Conservation (phyloP, 2,113 vertebrate species). For the Podarcis muralis region DNA sequence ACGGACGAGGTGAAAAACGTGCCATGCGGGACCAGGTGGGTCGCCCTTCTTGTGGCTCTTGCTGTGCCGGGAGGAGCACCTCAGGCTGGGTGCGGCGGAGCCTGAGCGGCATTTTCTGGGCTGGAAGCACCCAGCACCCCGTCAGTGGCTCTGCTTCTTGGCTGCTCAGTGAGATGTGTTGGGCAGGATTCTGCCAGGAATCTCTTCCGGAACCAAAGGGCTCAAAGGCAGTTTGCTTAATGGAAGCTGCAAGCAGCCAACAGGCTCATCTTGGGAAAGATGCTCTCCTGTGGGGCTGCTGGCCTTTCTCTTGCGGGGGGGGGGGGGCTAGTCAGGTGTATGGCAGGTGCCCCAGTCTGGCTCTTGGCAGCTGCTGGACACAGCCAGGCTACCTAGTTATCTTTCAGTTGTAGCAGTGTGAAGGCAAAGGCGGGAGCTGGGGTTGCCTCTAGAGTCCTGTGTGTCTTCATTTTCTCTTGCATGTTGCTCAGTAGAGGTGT, state of each 20-base stretch:
- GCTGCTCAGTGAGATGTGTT: background rate
- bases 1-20: slow-evolving; percentile 12
- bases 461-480: background rate
- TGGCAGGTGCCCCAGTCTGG: background rate
- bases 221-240: too few relatives aligned
- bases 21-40: slow-evolving; percentile 21
- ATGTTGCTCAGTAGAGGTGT: background rate
- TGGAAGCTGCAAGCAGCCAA: background rate
- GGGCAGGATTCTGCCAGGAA: background rate
- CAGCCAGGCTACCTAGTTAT: too few relatives aligned
- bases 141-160: background rate
- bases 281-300: background rate
- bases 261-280: background rate
- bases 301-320: background rate
- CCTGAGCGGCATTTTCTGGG: background rate
- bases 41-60: too few relatives aligned
- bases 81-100: too few relatives aligned
- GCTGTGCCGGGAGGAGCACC: too few relatives aligned
- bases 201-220: background rate
- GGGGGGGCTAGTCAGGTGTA: background rate
- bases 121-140: background rate
- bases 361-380: background rate
- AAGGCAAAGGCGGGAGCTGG: background rate
- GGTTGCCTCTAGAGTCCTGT: background rate
- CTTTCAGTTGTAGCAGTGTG: background rate